A percentile compares a stretch with the other conserved stretches of the same genome.
Conservation (phyloP, 1,140 invertebrate species). For the Zaprionus ornatus region DNA sequence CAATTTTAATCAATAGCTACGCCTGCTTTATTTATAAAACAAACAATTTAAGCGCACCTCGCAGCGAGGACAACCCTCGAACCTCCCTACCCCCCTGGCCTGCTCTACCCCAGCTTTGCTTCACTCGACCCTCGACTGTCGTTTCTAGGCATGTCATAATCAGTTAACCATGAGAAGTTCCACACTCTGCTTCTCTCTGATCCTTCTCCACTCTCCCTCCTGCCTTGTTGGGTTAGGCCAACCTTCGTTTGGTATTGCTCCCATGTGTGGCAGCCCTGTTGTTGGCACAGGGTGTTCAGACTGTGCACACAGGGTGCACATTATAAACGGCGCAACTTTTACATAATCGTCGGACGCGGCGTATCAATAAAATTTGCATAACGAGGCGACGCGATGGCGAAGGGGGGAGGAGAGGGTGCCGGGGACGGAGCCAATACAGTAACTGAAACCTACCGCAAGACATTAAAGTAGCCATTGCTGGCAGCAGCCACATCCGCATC, state of each 20-base stretch:
- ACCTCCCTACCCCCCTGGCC: not conserved
- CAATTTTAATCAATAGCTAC: constrained; percentile 75
- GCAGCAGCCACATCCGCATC: not conserved
- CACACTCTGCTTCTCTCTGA: not conserved
- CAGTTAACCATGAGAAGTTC: constrained; percentile 44
- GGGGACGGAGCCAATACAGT: not conserved
- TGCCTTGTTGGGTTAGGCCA: not conserved
- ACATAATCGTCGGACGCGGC: constrained; percentile 69
- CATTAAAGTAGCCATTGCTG: constrained; percentile 27
- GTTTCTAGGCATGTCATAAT: constrained; percentile 46
- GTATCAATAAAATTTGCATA: constrained; percentile 77
- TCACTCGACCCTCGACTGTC: not conserved
- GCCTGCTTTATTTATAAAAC: constrained; percentile 76
- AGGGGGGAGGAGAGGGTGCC: not conserved
- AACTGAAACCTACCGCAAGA: constrained; percentile 24
- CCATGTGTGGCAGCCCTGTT: constrained; percentile 38
- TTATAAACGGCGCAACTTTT: constrained; percentile 55
- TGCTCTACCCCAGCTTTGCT: too few species aligned
- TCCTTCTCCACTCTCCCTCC: not conserved
- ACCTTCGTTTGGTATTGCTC: constrained; percentile 22
- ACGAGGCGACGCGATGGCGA: constrained; percentile 23
- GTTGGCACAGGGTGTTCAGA: not conserved
- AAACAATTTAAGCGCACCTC: constrained; percentile 65
- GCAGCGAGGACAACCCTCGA: not conserved
- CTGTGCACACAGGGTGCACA: not conserved